These are phyloP conservation scores for Mongoloraphidia duomilia DNA, from an alignment of 2,888 invertebrate species.

Conservation along the genomic window DNA sequence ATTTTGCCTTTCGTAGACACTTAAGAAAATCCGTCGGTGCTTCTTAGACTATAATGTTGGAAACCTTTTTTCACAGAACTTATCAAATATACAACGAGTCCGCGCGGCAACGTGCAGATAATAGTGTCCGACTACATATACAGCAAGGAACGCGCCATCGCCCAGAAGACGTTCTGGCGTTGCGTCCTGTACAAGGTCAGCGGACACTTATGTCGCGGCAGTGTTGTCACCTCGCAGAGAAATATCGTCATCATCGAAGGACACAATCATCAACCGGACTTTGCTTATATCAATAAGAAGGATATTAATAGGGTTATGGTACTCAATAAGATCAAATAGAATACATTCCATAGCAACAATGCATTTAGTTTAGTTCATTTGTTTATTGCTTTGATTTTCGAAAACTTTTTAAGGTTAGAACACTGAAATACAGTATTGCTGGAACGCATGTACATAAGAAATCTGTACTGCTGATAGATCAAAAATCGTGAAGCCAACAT, in stretches of 20 bases:
- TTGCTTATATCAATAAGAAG: slow-evolving; percentile 13
- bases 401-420: too few relatives aligned
- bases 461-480: too few relatives aligned
- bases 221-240: neutral
- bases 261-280: slow-evolving; percentile 17
- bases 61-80: neutral
- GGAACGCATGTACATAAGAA: too few relatives aligned
- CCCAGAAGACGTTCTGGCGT: slow-evolving; percentile 5
- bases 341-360: too few relatives aligned
- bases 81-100: neutral
- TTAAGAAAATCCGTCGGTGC: too few relatives aligned
- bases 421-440: too few relatives aligned
- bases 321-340: too few relatives aligned
- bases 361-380: too few relatives aligned
- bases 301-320: slow-evolving; percentile 9
- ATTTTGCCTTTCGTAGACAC: too few relatives aligned
- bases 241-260: slow-evolving; percentile 11
- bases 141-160: slow-evolving; percentile 1
- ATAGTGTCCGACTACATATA: slow-evolving; percentile 7
- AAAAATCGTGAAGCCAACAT: too few relatives aligned
- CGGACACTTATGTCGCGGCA: slow-evolving; percentile 1
- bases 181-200: slow-evolving; percentile 1
- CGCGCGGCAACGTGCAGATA: slow-evolving; percentile 1
- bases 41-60: too few relatives aligned
- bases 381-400: too few relatives aligned